Conservation (phyloP, 2,888 invertebrate genomes). For the Cistogaster globosa region DNA sequence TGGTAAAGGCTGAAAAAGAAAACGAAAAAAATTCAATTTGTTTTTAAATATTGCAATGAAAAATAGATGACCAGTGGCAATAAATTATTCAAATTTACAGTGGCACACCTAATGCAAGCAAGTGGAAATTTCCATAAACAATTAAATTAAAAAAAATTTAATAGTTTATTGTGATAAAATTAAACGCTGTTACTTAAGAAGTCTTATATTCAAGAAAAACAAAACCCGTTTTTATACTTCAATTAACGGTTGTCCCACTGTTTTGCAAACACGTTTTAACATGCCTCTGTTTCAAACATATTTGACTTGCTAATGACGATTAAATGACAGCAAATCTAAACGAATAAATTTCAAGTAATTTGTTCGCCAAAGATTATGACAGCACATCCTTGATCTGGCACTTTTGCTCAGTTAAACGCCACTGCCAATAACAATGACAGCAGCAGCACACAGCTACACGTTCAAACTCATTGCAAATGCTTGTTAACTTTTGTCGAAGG, state of each 20-base stretch:
- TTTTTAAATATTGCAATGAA: constrained; percentile 30
- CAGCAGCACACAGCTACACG: constrained; percentile 20
- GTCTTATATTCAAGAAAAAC: too few relatives aligned
- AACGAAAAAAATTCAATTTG: constrained; percentile 41
- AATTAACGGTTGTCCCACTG: neutral
- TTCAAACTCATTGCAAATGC: constrained; percentile 26
- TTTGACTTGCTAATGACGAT: constrained; percentile 66
- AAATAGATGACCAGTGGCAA: constrained; percentile 10
- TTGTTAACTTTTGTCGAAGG: constrained; percentile 46
- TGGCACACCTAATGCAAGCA: neutral
- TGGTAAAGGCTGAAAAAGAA: neutral
- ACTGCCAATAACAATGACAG: constrained; percentile 9
- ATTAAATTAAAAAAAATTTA: neutral
- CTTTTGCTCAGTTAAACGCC: constrained; percentile 34
- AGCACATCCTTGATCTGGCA: constrained; percentile 49
- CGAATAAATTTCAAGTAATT: constrained; percentile 61
- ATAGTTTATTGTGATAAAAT: too few relatives aligned
- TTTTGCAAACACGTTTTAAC: constrained; percentile 8
- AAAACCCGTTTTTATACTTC: neutral
- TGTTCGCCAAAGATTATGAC: constrained; percentile 55
- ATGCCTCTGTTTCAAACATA: constrained; percentile 34
- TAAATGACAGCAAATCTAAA: constrained; percentile 51
- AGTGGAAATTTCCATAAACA: neutral
- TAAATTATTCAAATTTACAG: constrained; percentile 28
- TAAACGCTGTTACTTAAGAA: too few relatives aligned